Evolutionary conservation across 1,140 invertebrate species (phyloP).

Genomic region (Drosophila azteca): DNA sequence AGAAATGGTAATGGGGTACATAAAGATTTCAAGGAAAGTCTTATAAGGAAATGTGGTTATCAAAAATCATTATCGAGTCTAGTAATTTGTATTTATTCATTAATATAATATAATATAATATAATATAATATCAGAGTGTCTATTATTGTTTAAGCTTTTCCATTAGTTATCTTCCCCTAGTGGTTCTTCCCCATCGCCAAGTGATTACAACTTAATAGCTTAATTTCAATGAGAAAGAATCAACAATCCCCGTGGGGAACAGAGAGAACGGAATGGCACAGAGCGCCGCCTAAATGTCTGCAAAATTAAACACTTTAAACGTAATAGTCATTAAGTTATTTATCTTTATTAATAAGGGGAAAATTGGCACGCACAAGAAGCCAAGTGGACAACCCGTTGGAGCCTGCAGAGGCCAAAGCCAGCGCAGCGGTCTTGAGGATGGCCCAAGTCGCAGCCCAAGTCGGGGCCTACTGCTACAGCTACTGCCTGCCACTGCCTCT

Average conservation of each 20-base stretch:
- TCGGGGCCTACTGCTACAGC: too few species aligned
- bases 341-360: conserved; percentile 82
- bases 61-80: too few species aligned
- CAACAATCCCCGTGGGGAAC: conserved; percentile 18
- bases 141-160: too few species aligned
- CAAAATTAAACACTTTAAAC: conserved; percentile 77
- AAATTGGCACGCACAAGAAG: conserved; percentile 81
- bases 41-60: too few species aligned
- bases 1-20: conserved; percentile 6
- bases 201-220: conserved; percentile 26
- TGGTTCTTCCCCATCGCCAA: background rate
- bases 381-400: conserved; percentile 37
- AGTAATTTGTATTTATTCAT: too few species aligned
- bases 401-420: background rate
- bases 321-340: conserved; percentile 81
- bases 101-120: too few species aligned
- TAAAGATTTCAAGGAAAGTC: too few species aligned
- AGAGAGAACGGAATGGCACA: conserved; percentile 6
- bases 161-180: too few species aligned
- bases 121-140: too few species aligned
- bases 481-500: conserved; percentile 5
- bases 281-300: conserved; percentile 57
- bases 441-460: background rate
- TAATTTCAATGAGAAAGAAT: conserved; percentile 34
- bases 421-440: conserved; percentile 10